Evolutionary conservation across 2,113 vertebrate genomes (phyloP).

Genomic region (Lepus timidus): DNA sequence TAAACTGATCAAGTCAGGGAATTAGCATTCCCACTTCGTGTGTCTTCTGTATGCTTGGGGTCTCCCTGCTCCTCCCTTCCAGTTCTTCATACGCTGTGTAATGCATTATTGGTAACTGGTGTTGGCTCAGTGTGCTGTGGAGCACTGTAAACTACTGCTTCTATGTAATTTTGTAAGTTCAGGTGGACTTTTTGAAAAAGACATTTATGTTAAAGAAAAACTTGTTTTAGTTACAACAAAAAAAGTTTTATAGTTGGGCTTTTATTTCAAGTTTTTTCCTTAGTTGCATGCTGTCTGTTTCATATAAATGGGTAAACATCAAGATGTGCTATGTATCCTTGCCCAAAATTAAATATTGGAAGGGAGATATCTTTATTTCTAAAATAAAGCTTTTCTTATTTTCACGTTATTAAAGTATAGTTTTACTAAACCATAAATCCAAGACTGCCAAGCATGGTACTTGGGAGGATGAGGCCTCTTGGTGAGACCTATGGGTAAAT

Average conservation of each 20-base stretch:
- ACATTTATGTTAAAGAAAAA: constrained; percentile 8
- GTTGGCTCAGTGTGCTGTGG: too few relatives aligned
- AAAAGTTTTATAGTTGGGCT: not conserved
- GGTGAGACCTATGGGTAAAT: accelerated
- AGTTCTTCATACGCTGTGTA: too few relatives aligned
- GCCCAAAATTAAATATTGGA: constrained; percentile 49
- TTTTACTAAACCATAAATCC: not conserved
- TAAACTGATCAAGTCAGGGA: too few relatives aligned
- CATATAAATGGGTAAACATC: constrained; percentile 2
- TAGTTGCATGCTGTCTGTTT: not conserved
- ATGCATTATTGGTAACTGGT: too few relatives aligned
- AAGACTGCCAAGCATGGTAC: accelerated
- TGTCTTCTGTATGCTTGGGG: too few relatives aligned
- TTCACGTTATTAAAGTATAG: not conserved
- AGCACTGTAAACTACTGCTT: too few relatives aligned
- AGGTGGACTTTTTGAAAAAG: not conserved
- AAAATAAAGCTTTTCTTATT: not conserved
- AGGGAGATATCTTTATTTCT: constrained; percentile 27
- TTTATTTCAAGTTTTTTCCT: constrained; percentile 44
- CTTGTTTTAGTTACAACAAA: not conserved
- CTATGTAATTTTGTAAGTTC: too few relatives aligned
- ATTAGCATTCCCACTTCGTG: too few relatives aligned
- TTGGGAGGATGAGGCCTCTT: not conserved
- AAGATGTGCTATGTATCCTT: not conserved
- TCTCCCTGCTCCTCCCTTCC: too few relatives aligned